phyloP scores from a whole-genome alignment of 1,140 invertebrate genomes.

The Orchesella cincta region DNA sequence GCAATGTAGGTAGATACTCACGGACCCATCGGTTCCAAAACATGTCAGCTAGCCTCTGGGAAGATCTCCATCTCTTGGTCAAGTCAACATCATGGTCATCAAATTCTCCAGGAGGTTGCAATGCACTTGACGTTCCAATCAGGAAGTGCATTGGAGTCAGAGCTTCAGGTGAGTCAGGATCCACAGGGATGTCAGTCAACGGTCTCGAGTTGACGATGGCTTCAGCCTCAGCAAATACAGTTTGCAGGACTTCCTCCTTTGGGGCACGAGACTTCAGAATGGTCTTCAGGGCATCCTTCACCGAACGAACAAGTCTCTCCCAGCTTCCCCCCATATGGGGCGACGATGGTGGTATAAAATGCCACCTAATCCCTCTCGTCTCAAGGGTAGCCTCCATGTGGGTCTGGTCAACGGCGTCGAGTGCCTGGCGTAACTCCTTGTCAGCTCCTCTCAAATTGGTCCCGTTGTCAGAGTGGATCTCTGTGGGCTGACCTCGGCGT shows the following conservation, averaged over 20 bases:
- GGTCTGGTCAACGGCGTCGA: neutral
- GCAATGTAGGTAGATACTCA: constrained; percentile 39
- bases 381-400: neutral
- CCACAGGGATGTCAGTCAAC: neutral
- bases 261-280: neutral
- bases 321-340: neutral
- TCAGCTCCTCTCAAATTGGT: constrained; percentile 52
- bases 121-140: neutral
- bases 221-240: neutral
- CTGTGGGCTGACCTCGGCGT: constrained; percentile 48
- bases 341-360: neutral
- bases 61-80: constrained; percentile 24
- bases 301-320: neutral
- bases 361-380: neutral
- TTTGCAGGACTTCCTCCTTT: neutral
- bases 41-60: constrained; percentile 33
- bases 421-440: neutral
- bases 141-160: constrained; percentile 12
- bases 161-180: neutral
- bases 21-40: constrained; percentile 44
- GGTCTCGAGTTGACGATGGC: neutral
- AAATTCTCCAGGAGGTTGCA: constrained; percentile 10
- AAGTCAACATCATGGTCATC: constrained; percentile 12
- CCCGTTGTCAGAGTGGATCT: constrained; percentile 52
- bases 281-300: neutral